Evolutionary conservation across 2,888 invertebrate species (phyloP).

Genomic region (Pristionchus fissidentatus): DNA sequence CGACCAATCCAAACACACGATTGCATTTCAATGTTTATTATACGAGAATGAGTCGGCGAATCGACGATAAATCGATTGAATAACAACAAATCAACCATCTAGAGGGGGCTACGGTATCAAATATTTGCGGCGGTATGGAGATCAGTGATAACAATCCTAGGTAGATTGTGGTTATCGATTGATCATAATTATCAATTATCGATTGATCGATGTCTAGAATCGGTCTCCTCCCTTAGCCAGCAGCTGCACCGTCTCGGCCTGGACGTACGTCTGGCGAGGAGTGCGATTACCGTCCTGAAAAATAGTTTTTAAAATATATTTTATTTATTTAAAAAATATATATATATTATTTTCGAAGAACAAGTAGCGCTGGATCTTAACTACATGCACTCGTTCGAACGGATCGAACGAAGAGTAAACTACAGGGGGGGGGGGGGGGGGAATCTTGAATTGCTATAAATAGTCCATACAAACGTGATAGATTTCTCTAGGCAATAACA

Average conservation of each 20-base stretch:
- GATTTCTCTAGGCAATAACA: too few relatives aligned
- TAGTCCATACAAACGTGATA: too few relatives aligned
- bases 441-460: too few relatives aligned
- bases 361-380: too few relatives aligned
- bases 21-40: constrained; percentile 19
- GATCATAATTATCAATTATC: background rate
- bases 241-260: constrained; percentile 59
- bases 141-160: constrained; percentile 30
- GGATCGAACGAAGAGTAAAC: too few relatives aligned
- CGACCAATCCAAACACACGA: background rate
- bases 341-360: too few relatives aligned
- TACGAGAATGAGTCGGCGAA: constrained; percentile 3
- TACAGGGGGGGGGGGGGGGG: too few relatives aligned
- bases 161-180: background rate
- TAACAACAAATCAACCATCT: constrained; percentile 36
- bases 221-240: constrained; percentile 51
- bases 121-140: background rate
- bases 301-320: too few relatives aligned
- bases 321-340: too few relatives aligned
- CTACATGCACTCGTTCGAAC: too few relatives aligned
- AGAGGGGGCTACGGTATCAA: background rate
- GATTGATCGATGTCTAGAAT: background rate
- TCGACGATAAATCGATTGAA: background rate
- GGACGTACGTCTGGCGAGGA: constrained; percentile 62
- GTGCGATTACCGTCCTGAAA: constrained; percentile 59